Conservation (phyloP, 2,888 invertebrate genomes). For the Pheosia tremula region DNA sequence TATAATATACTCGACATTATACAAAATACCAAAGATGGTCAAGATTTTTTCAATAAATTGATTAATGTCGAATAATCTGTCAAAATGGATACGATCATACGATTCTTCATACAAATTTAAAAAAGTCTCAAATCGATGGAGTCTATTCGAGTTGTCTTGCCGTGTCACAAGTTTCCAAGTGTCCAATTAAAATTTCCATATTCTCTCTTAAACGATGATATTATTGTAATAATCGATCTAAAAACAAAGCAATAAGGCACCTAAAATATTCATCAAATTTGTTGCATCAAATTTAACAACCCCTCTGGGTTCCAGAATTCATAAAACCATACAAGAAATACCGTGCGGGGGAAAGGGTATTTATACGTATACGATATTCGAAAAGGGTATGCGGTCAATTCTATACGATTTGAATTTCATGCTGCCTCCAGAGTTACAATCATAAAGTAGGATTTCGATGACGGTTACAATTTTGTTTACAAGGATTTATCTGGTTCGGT, state of each 20-base stretch:
- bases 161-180: no score
- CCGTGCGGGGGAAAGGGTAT: not conserved
- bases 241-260: not conserved
- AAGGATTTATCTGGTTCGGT: conserved; percentile 64
- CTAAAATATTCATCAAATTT: not conserved
- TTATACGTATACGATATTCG: conserved; percentile 44
- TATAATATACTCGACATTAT: no score
- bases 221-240: no score
- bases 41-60: no score
- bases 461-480: conserved; percentile 78
- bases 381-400: conserved; percentile 69
- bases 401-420: conserved; percentile 68
- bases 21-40: no score
- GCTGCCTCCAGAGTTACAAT: conserved; percentile 59
- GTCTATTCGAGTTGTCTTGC: no score
- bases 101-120: no score
- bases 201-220: no score
- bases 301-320: not conserved
- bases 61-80: no score
- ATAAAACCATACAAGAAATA: conserved; percentile 3
- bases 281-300: conserved; percentile 1
- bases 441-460: conserved; percentile 75
- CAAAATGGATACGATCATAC: no score
- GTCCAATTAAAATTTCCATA: no score
- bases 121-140: no score